Base-by-base conservation (phyloP, 2,888 invertebrate species). In the Embidobia sp. region DNA sequence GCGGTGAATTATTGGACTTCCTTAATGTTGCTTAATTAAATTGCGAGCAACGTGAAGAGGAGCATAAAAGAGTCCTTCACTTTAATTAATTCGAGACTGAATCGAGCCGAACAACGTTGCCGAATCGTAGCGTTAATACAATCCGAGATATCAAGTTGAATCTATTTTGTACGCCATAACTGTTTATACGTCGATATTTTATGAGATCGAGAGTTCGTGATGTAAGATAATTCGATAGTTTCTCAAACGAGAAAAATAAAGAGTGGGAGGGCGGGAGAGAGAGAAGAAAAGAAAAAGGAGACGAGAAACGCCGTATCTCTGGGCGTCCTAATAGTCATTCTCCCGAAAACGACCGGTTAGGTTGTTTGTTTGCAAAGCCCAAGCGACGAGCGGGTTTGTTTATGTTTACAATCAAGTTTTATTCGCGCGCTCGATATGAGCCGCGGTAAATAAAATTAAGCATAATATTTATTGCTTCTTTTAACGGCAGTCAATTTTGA, bases 81-180 rank as follows among this genome's bases (percentile, higher is more conserved):
- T 79, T 84, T 81, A 82, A 84, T 83, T 82, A 84, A 83, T 82
- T 82, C 79, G 78, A 80, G 82, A 80, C 80, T 77, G 79, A 72
- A 75, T 66, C 73, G 51, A 66, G 72, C 46, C 64, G 63, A 76
- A 76, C 66, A 61, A 53, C 40, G 48, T 66, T 59, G 66, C 73
- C 78, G 55, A 67, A 67, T 67, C 55, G 55, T 55, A 67, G 55
- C 46, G 46, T 46, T 53, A 53, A 49, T 66, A 66, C 66, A 44
- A 66, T 64, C 42, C 42, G 51, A 53, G 61, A 44, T 67, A 61
- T 51, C 55, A 48, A 67, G 61, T 66, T 27, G 64, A 16, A 3
- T 66, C 64, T 29, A 72, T 63, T 72, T 55, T 22, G 44, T 51
- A 44, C 37, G 59, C 42, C 53, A 61, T 75, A 69, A 64, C 66